Conservation (phyloP, 2,113 vertebrate species). For the Petrocephalus microphthalmus region DNA sequence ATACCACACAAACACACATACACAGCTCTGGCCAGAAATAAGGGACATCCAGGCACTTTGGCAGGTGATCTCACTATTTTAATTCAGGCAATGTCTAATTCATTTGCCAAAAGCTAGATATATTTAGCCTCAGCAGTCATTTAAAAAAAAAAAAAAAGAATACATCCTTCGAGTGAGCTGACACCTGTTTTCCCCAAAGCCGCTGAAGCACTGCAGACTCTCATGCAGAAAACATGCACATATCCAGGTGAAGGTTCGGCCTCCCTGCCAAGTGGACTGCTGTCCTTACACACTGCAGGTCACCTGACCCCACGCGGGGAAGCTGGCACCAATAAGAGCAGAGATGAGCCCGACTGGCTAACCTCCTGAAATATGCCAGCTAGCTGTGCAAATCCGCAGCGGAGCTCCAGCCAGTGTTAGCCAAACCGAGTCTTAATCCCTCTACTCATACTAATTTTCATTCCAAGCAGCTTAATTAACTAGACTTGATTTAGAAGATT, state of each 20-base stretch:
- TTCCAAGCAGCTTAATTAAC: neutral
- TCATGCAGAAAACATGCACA: neutral
- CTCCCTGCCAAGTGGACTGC: neutral
- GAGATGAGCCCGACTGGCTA: neutral
- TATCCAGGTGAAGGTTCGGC: neutral
- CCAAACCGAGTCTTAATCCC: neutral
- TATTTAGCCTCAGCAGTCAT: neutral
- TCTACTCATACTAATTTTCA: neutral
- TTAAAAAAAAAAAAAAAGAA: neutral
- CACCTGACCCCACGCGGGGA: neutral
- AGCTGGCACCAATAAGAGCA: neutral
- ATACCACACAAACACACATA: neutral
- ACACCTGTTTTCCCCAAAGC: neutral
- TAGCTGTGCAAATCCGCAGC: neutral
- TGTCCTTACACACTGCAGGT: constrained; percentile 6
- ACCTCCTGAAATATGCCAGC: neutral
- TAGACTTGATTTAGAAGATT: neutral
- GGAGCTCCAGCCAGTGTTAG: neutral
- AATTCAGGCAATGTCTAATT: neutral
- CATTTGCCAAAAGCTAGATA: neutral
- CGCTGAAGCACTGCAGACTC: neutral
- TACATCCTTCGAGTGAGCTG: neutral
- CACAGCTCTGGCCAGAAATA: neutral
- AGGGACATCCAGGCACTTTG: neutral
- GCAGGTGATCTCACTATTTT: neutral